A percentile compares a stretch with the other conserved stretches of the same genome.
Evolutionary conservation across 92 coral and sea anemone species (phyloP).

Genomic region (Pocillopora grandis): DNA sequence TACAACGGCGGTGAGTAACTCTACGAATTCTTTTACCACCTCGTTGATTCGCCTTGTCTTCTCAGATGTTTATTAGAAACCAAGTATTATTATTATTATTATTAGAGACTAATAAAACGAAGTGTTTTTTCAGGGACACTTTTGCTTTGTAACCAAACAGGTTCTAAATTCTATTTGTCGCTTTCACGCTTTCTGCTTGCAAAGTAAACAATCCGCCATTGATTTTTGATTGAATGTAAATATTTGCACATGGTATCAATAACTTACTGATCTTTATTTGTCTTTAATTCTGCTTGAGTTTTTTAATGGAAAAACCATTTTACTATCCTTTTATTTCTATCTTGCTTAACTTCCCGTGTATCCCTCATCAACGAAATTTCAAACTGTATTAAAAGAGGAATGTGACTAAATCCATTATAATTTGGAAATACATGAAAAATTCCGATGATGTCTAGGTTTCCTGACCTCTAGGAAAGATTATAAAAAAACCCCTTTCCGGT

Average conservation of each 20-base stretch:
- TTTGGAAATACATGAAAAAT: not conserved
- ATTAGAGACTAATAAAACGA: not conserved
- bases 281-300: no score
- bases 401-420: no score
- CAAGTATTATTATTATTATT: not conserved
- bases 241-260: not conserved
- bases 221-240: slow-evolving; percentile 6
- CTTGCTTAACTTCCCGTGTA: not conserved
- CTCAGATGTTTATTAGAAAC: not conserved
- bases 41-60: not conserved
- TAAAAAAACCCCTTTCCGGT: not conserved
- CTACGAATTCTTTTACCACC: not conserved
- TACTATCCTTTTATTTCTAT: not conserved
- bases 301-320: no score
- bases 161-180: not conserved
- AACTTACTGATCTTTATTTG: no score
- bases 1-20: slow-evolving; percentile 18
- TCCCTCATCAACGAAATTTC: not conserved
- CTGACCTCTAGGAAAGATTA: not conserved
- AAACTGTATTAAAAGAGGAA: no score
- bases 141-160: not conserved
- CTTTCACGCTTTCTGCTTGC: not conserved
- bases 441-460: not conserved
- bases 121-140: not conserved
- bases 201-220: slow-evolving; percentile 26